Conservation (phyloP, 2,888 invertebrate genomes). For the Sisyra nigra region DNA sequence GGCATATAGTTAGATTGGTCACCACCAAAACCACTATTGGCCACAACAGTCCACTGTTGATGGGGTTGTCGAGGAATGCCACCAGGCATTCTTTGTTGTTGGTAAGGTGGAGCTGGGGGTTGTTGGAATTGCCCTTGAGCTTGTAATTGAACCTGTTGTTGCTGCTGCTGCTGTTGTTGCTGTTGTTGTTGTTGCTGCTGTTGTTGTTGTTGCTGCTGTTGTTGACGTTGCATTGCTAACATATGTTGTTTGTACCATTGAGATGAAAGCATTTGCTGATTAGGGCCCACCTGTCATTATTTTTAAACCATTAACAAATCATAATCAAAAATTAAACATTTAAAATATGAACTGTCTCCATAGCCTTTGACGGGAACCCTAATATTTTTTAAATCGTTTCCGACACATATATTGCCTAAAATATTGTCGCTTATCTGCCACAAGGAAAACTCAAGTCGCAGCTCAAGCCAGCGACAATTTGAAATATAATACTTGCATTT, state of each 20-base stretch:
- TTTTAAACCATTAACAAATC: not conserved
- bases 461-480: too few relatives aligned
- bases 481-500: too few relatives aligned
- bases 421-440: too few relatives aligned
- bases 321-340: not conserved
- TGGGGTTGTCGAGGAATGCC: conserved; percentile 23
- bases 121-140: conserved; percentile 35
- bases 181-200: conserved; percentile 37
- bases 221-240: conserved; percentile 23
- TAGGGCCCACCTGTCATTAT: conserved; percentile 13
- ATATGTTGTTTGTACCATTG: conserved; percentile 2
- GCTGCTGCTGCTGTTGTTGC: conserved; percentile 35
- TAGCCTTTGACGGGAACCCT: not conserved
- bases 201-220: conserved; percentile 29
- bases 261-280: conserved; percentile 21
- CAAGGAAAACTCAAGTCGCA: too few relatives aligned
- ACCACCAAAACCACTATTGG: conserved; percentile 25
- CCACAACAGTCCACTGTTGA: conserved; percentile 18
- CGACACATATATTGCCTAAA: too few relatives aligned
- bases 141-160: conserved; percentile 26
- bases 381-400: too few relatives aligned
- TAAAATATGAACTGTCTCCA: not conserved
- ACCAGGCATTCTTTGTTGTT: conserved; percentile 34
- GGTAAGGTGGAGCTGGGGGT: conserved; percentile 38
- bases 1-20: conserved; percentile 39